phyloP scores from a whole-genome alignment of 2,797 vertebrate genomes.

The Pteropus rufus region DNA sequence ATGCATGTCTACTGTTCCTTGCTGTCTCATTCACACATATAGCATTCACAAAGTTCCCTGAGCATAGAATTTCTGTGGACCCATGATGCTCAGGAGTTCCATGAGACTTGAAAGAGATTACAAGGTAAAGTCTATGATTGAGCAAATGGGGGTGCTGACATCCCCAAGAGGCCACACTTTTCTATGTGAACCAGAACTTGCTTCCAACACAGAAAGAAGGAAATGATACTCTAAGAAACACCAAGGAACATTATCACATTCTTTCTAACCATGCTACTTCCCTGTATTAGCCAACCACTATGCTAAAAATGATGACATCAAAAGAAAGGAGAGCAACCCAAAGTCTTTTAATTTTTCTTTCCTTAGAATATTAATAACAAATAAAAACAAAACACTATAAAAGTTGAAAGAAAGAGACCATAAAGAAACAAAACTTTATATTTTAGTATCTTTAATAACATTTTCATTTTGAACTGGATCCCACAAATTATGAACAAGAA shows the following conservation, averaged over 20 bases:
- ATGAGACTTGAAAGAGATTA: background rate
- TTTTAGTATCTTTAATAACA: background rate
- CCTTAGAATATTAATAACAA: conserved; percentile 9
- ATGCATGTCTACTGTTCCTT: background rate
- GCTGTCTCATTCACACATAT: background rate
- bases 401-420: background rate
- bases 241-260: background rate
- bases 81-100: background rate
- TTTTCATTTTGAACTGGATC: background rate
- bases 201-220: background rate
- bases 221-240: background rate
- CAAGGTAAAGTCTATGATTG: background rate
- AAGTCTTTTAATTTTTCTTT: background rate
- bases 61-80: background rate
- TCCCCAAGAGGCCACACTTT: background rate
- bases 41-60: background rate
- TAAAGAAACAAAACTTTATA: background rate
- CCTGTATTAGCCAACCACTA: background rate
- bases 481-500: background rate
- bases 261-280: background rate
- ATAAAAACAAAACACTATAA: background rate
- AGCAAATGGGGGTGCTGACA: background rate
- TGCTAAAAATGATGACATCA: background rate
- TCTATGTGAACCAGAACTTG: background rate
- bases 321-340: background rate